These are phyloP conservation scores for Trachelus stipa DNA, from an alignment of 2,888 invertebrate species.

Conservation along the genomic window DNA sequence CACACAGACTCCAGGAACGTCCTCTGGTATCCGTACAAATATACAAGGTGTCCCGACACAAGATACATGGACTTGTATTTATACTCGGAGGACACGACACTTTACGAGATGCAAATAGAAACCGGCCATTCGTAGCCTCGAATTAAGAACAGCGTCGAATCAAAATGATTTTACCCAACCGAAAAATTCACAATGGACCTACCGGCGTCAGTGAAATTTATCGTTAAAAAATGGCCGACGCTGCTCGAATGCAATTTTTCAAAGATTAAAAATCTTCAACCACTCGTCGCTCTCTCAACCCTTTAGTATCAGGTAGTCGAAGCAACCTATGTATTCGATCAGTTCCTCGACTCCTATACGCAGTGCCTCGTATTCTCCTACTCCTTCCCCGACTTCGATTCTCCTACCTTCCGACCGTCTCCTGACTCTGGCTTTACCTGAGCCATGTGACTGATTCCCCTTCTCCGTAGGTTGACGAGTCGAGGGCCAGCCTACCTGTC, in stretches of 20 bases:
- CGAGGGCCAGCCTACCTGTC: constrained; percentile 66
- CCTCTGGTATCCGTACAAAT: not conserved
- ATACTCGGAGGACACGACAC: not conserved
- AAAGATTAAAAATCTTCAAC: not conserved
- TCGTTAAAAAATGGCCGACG: not conserved
- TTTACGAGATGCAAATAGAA: not conserved
- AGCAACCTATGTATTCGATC: not conserved
- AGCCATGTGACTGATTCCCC: constrained; percentile 67
- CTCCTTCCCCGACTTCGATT: constrained; percentile 14
- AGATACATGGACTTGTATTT: not conserved
- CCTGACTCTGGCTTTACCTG: constrained; percentile 38
- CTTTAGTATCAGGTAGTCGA: not conserved
- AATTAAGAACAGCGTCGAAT: not conserved
- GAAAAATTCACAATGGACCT: not conserved
- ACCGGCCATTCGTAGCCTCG: not conserved
- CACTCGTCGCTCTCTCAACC: not conserved
- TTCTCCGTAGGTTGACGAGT: constrained; percentile 60
- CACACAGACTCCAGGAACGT: not conserved
- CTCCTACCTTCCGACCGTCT: constrained; percentile 31
- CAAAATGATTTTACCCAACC: not conserved
- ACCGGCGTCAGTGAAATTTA: fast-evolving
- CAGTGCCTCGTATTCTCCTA: constrained; percentile 5
- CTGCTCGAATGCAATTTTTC: not conserved
- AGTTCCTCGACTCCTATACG: not conserved
- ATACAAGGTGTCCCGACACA: not conserved